Base-by-base conservation (phyloP, 2,797 vertebrate species). In the Gorsachius magnificus region DNA sequence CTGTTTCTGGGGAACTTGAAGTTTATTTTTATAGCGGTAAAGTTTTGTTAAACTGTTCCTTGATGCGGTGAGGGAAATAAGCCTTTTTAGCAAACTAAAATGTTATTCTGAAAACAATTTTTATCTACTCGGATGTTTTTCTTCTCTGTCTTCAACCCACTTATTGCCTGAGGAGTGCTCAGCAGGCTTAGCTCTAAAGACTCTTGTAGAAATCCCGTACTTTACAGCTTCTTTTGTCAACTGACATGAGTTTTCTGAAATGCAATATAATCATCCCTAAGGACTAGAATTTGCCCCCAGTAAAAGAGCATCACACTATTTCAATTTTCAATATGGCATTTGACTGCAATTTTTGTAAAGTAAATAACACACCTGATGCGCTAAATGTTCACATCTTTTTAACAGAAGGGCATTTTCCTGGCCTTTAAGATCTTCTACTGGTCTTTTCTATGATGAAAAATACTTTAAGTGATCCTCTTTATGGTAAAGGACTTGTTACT, bases 101-200 rank as follows among this genome's bases (percentile, higher is more conserved):
- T 80, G 16, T 24, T 70, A 14, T 66, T 95, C 50, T 89, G 36
- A 86, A 96, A 93, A 66, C 57, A 57, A 71, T 85, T 95, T 94
- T 90, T 48, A 69, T 90, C 31, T 10, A 43, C 19, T 69, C 45
- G 50, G 36, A 48, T 70, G 19, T 22, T 60, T 92, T 87, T 60
- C 35, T 60, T 95, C 61, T 84, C 48, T 68, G 53, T 69, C 33
- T 65, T 35, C 0, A 0, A 87, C 19, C 41, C 36, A 64, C 14
- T 87, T 94, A 46, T 63, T 3, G 4, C 46, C 36, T 83, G 48
- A 75, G 31, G 14, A 11, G 1, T 83, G 28, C 41, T 87, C 46
- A 88, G 61, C 8, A 53, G 26, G 25, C 20, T 80, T 92, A 85
- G 13, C 4, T 56, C 9, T 88, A 41, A 78, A 90, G 60, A 63